Evolutionary conservation across 2,113 vertebrate species (phyloP).

Genomic region (Grantiella picta): DNA sequence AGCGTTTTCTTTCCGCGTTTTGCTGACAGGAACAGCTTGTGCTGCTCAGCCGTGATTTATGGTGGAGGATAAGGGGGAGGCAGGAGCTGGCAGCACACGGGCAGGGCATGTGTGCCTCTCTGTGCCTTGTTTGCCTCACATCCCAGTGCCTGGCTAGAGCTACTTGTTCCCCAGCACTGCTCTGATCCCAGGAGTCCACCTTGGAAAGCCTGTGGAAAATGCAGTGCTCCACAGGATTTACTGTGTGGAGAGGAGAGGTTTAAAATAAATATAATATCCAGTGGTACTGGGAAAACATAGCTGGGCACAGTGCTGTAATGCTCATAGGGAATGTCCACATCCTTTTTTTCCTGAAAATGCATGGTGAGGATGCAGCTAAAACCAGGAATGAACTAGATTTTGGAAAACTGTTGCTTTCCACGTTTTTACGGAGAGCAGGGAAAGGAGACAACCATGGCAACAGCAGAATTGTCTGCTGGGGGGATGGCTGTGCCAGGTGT

Average conservation of each 20-base stretch:
- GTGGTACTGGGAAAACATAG: fast-evolving
- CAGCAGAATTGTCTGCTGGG: not conserved
- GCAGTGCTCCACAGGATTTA: not conserved
- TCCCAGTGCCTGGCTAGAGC: not conserved
- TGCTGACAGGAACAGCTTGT: constrained; percentile 53
- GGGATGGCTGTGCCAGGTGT: not conserved
- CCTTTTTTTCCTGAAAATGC: not conserved
- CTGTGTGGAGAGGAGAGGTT: not conserved
- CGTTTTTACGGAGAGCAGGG: fast-evolving
- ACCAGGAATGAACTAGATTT: not conserved
- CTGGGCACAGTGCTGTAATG: not conserved
- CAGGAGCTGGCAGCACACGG: not conserved
- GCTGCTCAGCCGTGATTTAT: constrained; percentile 44
- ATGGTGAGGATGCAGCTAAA: not conserved
- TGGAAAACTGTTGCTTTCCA: not conserved
- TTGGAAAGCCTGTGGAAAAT: not conserved
- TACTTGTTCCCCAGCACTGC: not conserved
- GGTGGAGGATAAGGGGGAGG: not conserved
- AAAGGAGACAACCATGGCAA: fast-evolving
- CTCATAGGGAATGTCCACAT: not conserved
- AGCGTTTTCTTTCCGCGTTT: not conserved
- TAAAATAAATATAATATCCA: not conserved
- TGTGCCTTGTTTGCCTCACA: not conserved
- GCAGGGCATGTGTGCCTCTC: not conserved
- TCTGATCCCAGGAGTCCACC: not conserved